These are phyloP conservation scores for Tribolium freemani DNA, from an alignment of 2,888 invertebrate species.

Conservation along the genomic window DNA sequence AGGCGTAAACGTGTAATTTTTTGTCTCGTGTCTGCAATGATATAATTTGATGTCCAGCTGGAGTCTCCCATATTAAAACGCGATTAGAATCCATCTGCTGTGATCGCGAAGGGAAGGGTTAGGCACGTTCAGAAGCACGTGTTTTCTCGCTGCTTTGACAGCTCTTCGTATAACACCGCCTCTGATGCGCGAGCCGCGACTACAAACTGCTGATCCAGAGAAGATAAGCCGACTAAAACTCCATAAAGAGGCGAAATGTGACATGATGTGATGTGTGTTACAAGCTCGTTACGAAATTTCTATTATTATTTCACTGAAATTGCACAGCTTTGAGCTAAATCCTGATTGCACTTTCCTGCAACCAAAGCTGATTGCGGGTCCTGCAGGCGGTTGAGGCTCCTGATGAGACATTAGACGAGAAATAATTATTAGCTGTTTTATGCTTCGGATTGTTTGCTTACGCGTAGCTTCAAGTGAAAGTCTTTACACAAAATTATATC, in stretches of 20 bases:
- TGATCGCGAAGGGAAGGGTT: constrained; percentile 50
- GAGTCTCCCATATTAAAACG: constrained; percentile 50
- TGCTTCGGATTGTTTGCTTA: background rate
- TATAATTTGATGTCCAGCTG: constrained; percentile 45
- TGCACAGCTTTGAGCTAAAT: background rate
- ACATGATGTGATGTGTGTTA: constrained; percentile 54
- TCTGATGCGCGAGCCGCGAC: constrained; percentile 42
- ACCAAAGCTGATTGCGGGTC: background rate
- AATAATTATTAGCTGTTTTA: background rate
- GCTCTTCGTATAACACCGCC: constrained; percentile 24
- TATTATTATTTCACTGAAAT: background rate
- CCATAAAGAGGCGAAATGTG: constrained; percentile 55
- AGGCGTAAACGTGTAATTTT: constrained; percentile 12
- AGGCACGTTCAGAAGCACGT: constrained; percentile 52
- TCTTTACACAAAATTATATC: background rate
- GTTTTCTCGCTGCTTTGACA: constrained; percentile 38
- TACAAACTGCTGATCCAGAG: constrained; percentile 46
- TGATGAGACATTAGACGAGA: background rate
- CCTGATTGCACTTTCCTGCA: background rate
- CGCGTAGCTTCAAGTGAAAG: constrained; percentile 2
- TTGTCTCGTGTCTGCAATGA: constrained; percentile 20
- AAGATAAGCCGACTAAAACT: constrained; percentile 51
- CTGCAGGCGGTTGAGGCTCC: background rate
- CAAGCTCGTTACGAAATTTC: constrained; percentile 10
- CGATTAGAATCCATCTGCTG: constrained; percentile 53